Base-by-base conservation (phyloP, 2,797 vertebrate genomes). In the Leptoclinus maculatus region DNA sequence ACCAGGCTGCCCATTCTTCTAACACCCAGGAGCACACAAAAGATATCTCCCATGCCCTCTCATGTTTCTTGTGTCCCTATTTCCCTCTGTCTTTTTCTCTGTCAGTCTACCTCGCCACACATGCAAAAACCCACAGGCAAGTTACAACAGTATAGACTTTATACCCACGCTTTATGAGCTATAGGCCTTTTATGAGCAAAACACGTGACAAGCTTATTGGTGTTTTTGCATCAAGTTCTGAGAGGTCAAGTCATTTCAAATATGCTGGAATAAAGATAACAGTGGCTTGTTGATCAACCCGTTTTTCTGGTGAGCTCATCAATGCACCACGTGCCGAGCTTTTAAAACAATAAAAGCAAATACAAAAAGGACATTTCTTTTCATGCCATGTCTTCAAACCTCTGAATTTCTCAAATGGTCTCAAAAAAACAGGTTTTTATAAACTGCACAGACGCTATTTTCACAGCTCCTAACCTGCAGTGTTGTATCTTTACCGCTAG, bases 401-500 rank as follows among this genome's bases (percentile, higher is more conserved):
- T 41, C 7, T 62, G 1, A 51, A 36, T 1, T 75, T 11, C 7
- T 47, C 0, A 16, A 58, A 76, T 41, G 13, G 7, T 34, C 8
- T 66, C 8, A 4, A 49, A 49, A n/a, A 71, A 4, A 14, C 0
- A 54, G 8, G 6, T 27, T 76, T 62, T 53, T 45, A 5, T 0
- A 53, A 16, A 41, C 12, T 13, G 7, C 8, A 16, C 11, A 14
- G 12, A 21, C 7, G 19, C 25, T 14, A 32, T 7, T 0, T 17
- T 38, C 25, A 13, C 12, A 38, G 6, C 9, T 36, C 17, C 16
- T 53, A 16, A 49, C 25, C 16, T 87, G 88, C 64, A 78, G 27
- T 87, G 58, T 14, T 57, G 5, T 0, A 45, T 53, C 0, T 38
- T 64, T 29, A 62, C 51, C 92, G 57, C 87, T 77, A 89, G 92